phyloP scores from a whole-genome alignment of 2,797 vertebrate species.

The Danio choprae region DNA sequence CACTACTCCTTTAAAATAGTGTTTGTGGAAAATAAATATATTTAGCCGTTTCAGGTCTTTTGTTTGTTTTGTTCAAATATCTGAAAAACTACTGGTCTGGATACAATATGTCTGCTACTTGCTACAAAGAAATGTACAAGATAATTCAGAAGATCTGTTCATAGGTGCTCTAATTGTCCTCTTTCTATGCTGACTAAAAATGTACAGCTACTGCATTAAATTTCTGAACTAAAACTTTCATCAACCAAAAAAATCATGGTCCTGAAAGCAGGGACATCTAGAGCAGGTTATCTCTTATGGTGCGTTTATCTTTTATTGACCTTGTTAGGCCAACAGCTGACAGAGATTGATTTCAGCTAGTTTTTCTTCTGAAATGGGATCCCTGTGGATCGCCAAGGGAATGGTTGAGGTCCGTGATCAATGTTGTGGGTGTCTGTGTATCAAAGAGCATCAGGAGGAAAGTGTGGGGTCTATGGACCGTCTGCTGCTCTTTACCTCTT shows the following conservation, averaged over 20 bases:
- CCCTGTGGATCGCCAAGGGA: slow-evolving; percentile 62
- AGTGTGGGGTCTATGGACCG: slow-evolving; percentile 51
- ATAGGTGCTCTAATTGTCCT: not conserved
- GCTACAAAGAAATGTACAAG: not conserved
- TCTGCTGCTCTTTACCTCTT: slow-evolving; percentile 37
- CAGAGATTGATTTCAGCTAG: slow-evolving; percentile 74
- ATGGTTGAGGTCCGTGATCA: slow-evolving; percentile 70
- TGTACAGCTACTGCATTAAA: not conserved
- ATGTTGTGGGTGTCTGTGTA: slow-evolving; percentile 61
- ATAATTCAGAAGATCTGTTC: not conserved
- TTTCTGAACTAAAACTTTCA: slow-evolving; percentile 6
- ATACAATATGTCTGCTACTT: not conserved
- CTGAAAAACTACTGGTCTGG: not conserved
- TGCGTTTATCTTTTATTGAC: slow-evolving; percentile 74
- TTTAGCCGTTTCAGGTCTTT: no score
- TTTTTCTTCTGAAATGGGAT: slow-evolving; percentile 72
- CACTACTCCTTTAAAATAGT: no score
- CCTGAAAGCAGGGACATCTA: slow-evolving; percentile 38
- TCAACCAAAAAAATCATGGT: slow-evolving; percentile 11
- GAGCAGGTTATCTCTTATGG: slow-evolving; percentile 63
- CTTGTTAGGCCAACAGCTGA: slow-evolving; percentile 70
- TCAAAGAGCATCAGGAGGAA: slow-evolving; percentile 60
- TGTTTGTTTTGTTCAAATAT: no score
- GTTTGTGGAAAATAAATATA: no score
- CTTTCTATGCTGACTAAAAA: not conserved